Conservation (phyloP, 2,113 vertebrate genomes). For the Holacanthus passer region DNA sequence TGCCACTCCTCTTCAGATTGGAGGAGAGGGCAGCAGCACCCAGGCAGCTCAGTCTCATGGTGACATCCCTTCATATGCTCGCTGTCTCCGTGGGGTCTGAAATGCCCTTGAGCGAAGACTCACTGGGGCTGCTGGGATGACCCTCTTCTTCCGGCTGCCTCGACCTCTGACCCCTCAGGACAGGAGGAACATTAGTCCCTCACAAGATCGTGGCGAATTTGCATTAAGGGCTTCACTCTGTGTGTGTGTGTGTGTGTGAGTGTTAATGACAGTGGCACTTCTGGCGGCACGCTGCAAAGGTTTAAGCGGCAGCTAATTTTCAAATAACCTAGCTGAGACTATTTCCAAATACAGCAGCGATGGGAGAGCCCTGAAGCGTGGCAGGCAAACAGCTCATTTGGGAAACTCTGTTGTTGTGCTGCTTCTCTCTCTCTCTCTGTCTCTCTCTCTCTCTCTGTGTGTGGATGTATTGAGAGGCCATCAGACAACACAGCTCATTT, state of each 20-base stretch:
- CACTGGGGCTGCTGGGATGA: not conserved
- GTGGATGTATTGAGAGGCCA: constrained; percentile 10
- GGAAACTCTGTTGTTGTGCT: constrained; percentile 53
- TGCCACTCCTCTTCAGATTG: constrained; percentile 15
- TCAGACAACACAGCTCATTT: constrained; percentile 47
- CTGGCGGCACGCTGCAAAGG: not conserved
- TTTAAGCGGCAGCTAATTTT: constrained; percentile 58
- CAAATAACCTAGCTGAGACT: constrained; percentile 47
- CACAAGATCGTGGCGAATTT: not conserved
- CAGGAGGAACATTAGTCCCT: not conserved
- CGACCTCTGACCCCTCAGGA: constrained; percentile 6
- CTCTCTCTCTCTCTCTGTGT: not conserved
- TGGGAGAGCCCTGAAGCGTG: constrained; percentile 60
- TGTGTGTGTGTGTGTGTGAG: no score
- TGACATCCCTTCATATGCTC: no score
- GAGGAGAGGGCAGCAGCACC: no score
- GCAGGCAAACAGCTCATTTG: constrained; percentile 68
- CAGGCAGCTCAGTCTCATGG: not conserved
- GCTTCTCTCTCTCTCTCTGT: not conserved
- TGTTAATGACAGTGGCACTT: not conserved
- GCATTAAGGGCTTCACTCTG: accelerated
- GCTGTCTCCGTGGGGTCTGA: no score
- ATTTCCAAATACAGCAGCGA: constrained; percentile 54
- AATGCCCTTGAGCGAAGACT: not conserved
- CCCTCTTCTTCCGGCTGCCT: not conserved